Percentiles rank a stretch among this genome's conserved stretches.
These are phyloP conservation scores for Guaruba guarouba DNA, from an alignment of 2,113 vertebrate genomes.

Conservation along the genomic window DNA sequence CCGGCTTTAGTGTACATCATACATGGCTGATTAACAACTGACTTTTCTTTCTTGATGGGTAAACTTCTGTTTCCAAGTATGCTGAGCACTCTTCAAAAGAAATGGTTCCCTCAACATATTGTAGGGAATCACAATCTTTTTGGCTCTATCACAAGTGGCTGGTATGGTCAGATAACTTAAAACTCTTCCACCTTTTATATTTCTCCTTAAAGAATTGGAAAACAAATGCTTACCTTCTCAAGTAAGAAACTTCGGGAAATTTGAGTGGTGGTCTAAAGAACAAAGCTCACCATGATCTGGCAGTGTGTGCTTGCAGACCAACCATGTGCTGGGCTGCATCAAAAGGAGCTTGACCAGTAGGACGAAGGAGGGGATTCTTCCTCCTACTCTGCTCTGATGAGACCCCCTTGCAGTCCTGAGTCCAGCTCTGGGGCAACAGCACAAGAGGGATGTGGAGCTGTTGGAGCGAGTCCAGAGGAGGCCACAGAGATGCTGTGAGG, in stretches of 20 bases:
- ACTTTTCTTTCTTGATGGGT: not conserved
- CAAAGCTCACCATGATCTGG: not conserved
- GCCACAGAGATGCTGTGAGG: not conserved
- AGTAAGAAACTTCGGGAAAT: not conserved
- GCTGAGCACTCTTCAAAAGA: not conserved
- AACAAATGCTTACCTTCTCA: not conserved
- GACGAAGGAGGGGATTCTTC: not conserved
- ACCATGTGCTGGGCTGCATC: not conserved
- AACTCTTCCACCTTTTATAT: not conserved
- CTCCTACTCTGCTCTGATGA: not conserved
- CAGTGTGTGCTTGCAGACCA: not conserved
- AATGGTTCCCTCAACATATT: not conserved
- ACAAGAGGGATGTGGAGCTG: not conserved
- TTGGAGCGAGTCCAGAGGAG: not conserved
- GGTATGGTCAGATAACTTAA: not conserved
- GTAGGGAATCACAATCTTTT: not conserved
- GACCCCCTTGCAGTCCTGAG: not conserved
- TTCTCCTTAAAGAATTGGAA: not conserved
- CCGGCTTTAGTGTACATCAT: not conserved
- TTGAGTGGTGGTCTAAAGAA: not conserved
- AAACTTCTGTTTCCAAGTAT: not conserved
- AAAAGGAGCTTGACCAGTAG: not conserved
- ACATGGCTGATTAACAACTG: not conserved
- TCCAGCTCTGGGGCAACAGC: not conserved
- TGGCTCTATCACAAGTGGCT: not conserved